phyloP scores from a whole-genome alignment of 1,140 invertebrate genomes.

The Coptotermes formosanus region DNA sequence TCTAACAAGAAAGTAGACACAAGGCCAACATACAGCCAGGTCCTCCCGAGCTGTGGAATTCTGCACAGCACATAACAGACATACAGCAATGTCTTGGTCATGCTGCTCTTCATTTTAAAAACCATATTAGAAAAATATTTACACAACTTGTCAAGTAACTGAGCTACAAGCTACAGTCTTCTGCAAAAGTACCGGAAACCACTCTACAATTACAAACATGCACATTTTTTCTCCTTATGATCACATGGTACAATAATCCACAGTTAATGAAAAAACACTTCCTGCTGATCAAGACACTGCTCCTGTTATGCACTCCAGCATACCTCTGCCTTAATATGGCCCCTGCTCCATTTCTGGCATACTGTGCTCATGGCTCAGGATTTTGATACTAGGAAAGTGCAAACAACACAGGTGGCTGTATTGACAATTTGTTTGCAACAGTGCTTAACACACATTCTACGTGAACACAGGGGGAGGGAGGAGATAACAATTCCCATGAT shows the following conservation, averaged over 20 bases:
- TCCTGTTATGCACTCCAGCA: not conserved
- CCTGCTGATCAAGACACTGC: not conserved
- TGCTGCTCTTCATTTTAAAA: not conserved
- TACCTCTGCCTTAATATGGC: not conserved
- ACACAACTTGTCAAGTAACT: not conserved
- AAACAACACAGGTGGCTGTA: not conserved
- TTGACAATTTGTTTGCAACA: not conserved
- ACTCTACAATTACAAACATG: no score
- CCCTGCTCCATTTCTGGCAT: not conserved
- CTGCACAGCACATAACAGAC: not conserved
- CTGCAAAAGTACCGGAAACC: no score
- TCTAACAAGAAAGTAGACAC: constrained; percentile 3
- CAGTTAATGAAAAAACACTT: no score
- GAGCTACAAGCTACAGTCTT: no score
- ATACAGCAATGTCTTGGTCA: not conserved
- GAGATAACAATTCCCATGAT: not conserved
- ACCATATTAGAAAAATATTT: not conserved
- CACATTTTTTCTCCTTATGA: no score
- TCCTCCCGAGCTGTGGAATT: no score
- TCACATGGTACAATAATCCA: no score
- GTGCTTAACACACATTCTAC: not conserved
- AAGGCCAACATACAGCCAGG: not conserved
- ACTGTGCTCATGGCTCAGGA: not conserved
- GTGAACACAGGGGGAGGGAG: not conserved
- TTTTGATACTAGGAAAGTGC: not conserved